Evolutionary conservation across 2,113 vertebrate species (phyloP).

Genomic region (Onychorhynchus coronatus): DNA sequence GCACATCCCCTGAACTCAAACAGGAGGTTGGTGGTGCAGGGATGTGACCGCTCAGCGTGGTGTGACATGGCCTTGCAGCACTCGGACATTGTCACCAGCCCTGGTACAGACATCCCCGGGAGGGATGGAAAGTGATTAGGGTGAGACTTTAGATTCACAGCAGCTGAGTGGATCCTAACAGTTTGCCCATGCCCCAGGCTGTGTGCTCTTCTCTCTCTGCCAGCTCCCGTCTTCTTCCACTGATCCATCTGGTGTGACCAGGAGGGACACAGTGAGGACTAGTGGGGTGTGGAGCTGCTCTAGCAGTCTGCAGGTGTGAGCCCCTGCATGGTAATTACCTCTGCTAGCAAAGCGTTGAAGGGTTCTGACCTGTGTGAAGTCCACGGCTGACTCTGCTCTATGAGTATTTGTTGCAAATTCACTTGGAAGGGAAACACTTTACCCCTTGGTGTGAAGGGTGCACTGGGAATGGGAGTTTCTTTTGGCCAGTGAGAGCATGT

Average conservation of each 20-base stretch:
- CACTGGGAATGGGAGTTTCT: background rate
- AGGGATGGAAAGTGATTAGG: background rate
- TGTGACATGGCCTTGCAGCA: background rate
- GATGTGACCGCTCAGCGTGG: background rate
- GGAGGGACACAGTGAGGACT: background rate
- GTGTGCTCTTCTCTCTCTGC: background rate
- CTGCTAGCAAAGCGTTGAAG: background rate
- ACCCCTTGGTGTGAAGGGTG: background rate
- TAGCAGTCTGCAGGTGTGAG: background rate
- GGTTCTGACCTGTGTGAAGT: background rate
- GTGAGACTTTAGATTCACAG: background rate
- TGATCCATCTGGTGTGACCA: background rate
- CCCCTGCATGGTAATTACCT: accelerated
- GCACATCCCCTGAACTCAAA: accelerated
- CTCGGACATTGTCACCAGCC: accelerated
- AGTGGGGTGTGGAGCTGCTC: background rate
- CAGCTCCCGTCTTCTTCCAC: background rate
- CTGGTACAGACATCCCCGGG: background rate
- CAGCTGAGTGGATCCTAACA: background rate
- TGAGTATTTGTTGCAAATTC: background rate
- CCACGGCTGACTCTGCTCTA: accelerated
- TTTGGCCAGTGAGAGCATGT: background rate
- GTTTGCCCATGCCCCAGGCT: background rate
- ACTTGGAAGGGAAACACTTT: accelerated
- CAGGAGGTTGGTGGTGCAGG: background rate